These are phyloP conservation scores for Schlechtendalia chinensis DNA, from an alignment of 1,140 invertebrate species.

Conservation along the genomic window DNA sequence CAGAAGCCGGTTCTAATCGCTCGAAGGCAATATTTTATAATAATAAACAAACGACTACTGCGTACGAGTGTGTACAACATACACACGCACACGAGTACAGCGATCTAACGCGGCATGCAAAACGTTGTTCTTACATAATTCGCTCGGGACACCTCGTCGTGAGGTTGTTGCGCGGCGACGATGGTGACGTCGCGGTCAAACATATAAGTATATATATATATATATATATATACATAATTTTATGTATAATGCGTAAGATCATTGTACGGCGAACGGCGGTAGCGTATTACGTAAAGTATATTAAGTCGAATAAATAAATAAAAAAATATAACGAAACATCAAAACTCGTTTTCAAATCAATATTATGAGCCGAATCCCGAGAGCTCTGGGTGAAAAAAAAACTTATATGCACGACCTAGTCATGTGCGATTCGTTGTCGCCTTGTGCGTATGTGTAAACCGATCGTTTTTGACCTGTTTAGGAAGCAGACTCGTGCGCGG, in stretches of 20 bases:
- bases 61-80: background rate
- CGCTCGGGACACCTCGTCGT: background rate
- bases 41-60: constrained; percentile 21
- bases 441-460: background rate
- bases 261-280: background rate
- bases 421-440: background rate
- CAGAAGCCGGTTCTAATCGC: background rate
- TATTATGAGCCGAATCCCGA: background rate
- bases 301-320: background rate
- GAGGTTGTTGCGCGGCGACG: no score
- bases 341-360: no score
- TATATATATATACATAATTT: background rate
- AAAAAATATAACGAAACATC: no score
- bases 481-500: constrained; percentile 22
- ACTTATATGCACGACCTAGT: no score
- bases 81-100: background rate
- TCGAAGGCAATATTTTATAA: constrained; percentile 16
- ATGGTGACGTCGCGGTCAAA: no score
- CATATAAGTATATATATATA: background rate
- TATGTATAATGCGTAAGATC: background rate
- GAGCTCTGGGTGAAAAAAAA: background rate
- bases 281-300: background rate
- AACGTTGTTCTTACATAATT: constrained; percentile 10
- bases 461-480: constrained; percentile 36
- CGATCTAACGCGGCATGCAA: no score